phyloP scores from a whole-genome alignment of 2,888 invertebrate species.

The Drosophila borealis region DNA sequence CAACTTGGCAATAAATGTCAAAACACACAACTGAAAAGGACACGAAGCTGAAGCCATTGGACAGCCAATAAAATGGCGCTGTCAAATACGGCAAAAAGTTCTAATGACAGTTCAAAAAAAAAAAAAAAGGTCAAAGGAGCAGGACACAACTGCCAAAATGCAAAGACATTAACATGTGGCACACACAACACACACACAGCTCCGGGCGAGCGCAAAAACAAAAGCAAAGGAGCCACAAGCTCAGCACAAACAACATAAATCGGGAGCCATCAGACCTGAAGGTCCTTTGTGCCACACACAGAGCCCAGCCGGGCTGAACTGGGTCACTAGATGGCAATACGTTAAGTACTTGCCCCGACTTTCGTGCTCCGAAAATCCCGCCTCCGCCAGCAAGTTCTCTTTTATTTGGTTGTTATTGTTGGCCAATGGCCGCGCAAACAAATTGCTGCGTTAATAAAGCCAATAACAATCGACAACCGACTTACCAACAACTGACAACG shows the following conservation, averaged over 20 bases:
- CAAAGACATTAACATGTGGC: conserved; percentile 71
- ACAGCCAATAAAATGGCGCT: conserved; percentile 64
- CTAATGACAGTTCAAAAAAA: conserved; percentile 58
- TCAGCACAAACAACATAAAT: conserved; percentile 57
- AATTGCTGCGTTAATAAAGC: conserved; percentile 74
- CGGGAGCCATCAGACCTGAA: conserved; percentile 32
- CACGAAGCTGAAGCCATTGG: conserved; percentile 18
- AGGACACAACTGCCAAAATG: conserved; percentile 44
- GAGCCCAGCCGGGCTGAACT: conserved; percentile 14
- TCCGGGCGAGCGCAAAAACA: conserved; percentile 15
- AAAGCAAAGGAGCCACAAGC: conserved; percentile 22
- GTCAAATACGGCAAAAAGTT: conserved; percentile 69
- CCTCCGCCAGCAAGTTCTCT: not conserved
- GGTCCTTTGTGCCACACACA: conserved; percentile 11
- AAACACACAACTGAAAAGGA: conserved; percentile 46
- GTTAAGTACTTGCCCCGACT: conserved; percentile 49
- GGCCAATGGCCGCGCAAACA: conserved; percentile 49
- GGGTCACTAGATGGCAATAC: conserved; percentile 46
- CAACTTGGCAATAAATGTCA: conserved; percentile 73
- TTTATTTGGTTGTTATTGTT: conserved; percentile 35
- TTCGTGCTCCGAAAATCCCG: not conserved
- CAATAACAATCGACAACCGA: conserved; percentile 57
- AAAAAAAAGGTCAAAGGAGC: conserved; percentile 9
- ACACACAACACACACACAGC: conserved; percentile 59
- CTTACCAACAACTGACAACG: conserved; percentile 7